Base-by-base conservation (phyloP, 2,113 vertebrate genomes). In the Calyptomena viridis region DNA sequence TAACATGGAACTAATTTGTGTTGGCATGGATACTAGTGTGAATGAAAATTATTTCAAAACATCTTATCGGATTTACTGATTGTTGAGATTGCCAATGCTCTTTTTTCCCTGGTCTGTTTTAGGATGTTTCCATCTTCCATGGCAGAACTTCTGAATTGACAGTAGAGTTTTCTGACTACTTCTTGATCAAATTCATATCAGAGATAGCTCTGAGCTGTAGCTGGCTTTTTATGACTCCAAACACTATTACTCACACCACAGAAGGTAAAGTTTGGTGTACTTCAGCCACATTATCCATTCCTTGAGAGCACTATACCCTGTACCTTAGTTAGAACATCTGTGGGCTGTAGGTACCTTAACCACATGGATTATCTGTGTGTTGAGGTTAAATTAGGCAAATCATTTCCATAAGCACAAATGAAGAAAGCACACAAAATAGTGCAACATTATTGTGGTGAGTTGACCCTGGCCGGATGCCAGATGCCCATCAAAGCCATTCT, bases 41-140 rank as follows among this genome's bases (percentile, higher is more conserved):
- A 60, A 60, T 27, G 11, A 69, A 81, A 87, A 35, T 40, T 39
- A 67, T 71, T 93, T 81, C 37, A 74, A 66, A 90, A 56, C 68
- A 56, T 52, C 27, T 16, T 50, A 47, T 25, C 20, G 66, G 6
- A 50, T 59, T 77, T 64, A 52, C 6, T 60, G 28, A 68, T 62
- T 37, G 16, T 56, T 92, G 24, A 74, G 12, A 37, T 42, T n/a
- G 8, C 11, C 0, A 0, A 9, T 53, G 28, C 1, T 56, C 2
- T 33, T 18, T 81, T 73, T 33, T 71, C 22, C 8, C 14, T 4
- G 42, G 23, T 60, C 10, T 47, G 2, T 58, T 84, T 77, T 67
- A 58, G 2, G 6, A 16, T 14, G 4, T 11, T 81, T 89, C 24
- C n/a, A 53, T 37, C 39, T 49, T 87, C 17, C 25, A 53, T 17